These are phyloP conservation scores for Caenorhabditis tropicalis DNA, from an alignment of 1,140 invertebrate species.

Conservation along the genomic window DNA sequence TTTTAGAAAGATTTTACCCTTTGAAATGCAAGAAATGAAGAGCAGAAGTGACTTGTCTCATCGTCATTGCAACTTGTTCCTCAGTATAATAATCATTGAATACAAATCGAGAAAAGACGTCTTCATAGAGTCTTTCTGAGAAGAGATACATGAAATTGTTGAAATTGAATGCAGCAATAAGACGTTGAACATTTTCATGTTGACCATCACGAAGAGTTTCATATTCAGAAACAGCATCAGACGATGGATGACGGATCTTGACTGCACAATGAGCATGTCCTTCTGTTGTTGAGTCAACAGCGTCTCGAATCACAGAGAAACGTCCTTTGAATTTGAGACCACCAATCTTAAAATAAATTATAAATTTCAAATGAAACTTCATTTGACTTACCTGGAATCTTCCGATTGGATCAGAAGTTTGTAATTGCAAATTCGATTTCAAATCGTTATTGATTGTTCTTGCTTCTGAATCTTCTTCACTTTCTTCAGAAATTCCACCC, in stretches of 20 bases:
- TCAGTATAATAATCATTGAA: constrained; percentile 69
- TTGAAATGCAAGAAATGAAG: constrained; percentile 70
- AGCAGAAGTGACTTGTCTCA: constrained; percentile 68
- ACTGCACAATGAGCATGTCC: constrained; percentile 47
- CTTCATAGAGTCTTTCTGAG: constrained; percentile 67
- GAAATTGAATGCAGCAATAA: constrained; percentile 62
- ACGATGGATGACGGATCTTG: constrained; percentile 49
- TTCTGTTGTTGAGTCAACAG: constrained; percentile 67
- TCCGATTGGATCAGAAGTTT: constrained; percentile 61
- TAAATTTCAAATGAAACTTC: neutral
- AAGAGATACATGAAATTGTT: constrained; percentile 67
- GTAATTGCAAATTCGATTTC: constrained; percentile 25
- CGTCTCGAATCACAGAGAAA: constrained; percentile 67
- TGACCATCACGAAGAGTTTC: constrained; percentile 63
- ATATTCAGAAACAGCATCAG: constrained; percentile 58
- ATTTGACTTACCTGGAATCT: constrained; percentile 63
- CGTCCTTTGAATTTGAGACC: constrained; percentile 66
- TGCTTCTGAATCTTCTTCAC: constrained; percentile 61
- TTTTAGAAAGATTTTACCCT: constrained; percentile 56
- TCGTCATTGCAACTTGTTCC: constrained; percentile 69
- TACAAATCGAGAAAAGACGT: constrained; percentile 70
- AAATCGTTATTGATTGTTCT: neutral
- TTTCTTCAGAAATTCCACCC: constrained; percentile 68
- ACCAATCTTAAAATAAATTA: constrained; percentile 41
- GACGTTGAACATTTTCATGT: constrained; percentile 69